Conservation (phyloP, 2,113 vertebrate species). For the Marmota flaviventris region DNA sequence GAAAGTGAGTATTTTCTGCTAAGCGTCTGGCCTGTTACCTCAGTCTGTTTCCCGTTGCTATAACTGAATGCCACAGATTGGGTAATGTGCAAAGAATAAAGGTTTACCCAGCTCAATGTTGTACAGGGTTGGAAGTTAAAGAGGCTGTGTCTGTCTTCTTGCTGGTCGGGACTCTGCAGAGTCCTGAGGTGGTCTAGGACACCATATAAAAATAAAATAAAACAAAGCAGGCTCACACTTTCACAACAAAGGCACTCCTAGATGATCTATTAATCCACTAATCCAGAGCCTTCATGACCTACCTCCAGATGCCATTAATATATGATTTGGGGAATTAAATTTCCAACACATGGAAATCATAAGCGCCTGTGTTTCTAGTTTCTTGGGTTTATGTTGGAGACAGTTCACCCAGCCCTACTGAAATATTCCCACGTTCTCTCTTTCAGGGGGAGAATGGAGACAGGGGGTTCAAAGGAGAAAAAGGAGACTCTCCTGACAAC, state of each 20-base stretch:
- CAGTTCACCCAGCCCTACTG: neutral
- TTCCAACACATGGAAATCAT: neutral
- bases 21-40: neutral
- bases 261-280: neutral
- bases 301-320: neutral
- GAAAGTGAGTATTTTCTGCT: constrained; percentile 84
- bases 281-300: neutral
- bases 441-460: constrained; percentile 90
- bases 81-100: neutral
- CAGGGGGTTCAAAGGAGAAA: constrained; percentile 91
- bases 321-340: neutral
- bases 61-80: neutral
- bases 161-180: neutral
- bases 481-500: constrained; percentile 87
- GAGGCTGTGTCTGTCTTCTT: neutral
- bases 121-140: neutral
- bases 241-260: neutral
- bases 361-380: neutral
- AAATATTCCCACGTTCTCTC: constrained; percentile 62
- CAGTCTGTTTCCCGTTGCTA: neutral
- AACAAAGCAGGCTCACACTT: neutral
- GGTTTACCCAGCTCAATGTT: neutral
- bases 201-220: neutral
- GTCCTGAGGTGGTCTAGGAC: no score
- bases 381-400: neutral